These are phyloP conservation scores for Tetropium fuscum DNA, from an alignment of 2,888 invertebrate genomes.

Conservation along the genomic window DNA sequence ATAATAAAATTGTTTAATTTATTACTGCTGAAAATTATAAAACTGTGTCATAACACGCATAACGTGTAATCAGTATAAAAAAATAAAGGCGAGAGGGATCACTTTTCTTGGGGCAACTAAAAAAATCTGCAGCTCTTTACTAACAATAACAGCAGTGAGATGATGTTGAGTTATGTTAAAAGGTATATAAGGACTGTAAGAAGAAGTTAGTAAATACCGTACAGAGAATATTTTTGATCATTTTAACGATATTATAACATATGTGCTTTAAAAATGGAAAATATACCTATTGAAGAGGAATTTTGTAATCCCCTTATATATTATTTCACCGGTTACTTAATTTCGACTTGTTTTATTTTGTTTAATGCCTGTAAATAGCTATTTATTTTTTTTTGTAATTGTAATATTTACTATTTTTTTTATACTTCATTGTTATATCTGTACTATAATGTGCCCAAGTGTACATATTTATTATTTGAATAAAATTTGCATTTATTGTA, in stretches of 20 bases:
- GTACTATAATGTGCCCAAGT: slow-evolving; percentile 42
- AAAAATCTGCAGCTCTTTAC: slow-evolving; percentile 18
- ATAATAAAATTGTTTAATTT: slow-evolving; percentile 25
- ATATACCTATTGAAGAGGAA: slow-evolving; percentile 29
- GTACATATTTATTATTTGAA: slow-evolving; percentile 36
- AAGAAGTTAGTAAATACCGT: slow-evolving; percentile 9
- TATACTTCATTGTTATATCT: slow-evolving; percentile 51
- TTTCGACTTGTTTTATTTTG: slow-evolving; percentile 40
- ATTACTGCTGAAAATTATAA: slow-evolving; percentile 31
- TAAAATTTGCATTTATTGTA: slow-evolving; percentile 35
- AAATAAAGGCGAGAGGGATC: slow-evolving; percentile 15
- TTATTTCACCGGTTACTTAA: slow-evolving; percentile 38
- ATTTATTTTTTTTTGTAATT: slow-evolving; percentile 57
- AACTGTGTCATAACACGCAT: slow-evolving; percentile 35
- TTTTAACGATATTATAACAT: slow-evolving; percentile 35
- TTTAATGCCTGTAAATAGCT: slow-evolving; percentile 59
- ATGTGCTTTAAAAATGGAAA: slow-evolving; percentile 36
- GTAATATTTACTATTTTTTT: slow-evolving; percentile 50
- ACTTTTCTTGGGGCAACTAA: slow-evolving; percentile 22
- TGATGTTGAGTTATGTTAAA: slow-evolving; percentile 3
- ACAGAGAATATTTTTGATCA: slow-evolving; percentile 31
- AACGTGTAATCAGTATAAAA: slow-evolving; percentile 26
- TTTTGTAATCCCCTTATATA: slow-evolving; percentile 33
- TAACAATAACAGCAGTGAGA: slow-evolving; percentile 18
- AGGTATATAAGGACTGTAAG: slow-evolving; percentile 14